A percentile compares a stretch with the other conserved stretches of the same genome.
phyloP scores from a whole-genome alignment of 2,797 vertebrate genomes.

The Numenius phaeopus region DNA sequence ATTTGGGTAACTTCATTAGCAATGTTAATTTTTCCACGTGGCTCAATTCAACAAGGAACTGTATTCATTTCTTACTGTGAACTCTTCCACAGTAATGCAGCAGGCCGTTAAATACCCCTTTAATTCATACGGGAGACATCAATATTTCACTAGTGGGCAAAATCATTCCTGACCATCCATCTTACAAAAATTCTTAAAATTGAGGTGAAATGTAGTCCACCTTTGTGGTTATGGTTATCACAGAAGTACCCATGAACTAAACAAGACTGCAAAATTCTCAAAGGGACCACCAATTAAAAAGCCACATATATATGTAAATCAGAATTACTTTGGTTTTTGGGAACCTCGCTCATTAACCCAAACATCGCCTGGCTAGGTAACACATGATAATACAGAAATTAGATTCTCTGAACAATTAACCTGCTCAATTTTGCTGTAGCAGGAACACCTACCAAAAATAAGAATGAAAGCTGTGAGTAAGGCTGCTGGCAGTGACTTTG shows the following conservation, averaged over 20 bases:
- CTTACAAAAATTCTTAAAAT: neutral
- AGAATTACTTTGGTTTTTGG: neutral
- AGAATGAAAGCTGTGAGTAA: conserved; percentile 88
- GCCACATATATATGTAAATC: neutral
- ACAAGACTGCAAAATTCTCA: neutral
- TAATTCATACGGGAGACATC: neutral
- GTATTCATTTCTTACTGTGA: neutral
- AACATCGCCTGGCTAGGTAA: neutral
- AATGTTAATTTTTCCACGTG: neutral
- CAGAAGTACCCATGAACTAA: neutral
- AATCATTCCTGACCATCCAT: neutral
- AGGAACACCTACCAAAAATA: conserved; percentile 89
- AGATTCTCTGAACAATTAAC: neutral
- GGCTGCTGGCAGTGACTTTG: conserved; percentile 87
- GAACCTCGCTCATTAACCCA: neutral
- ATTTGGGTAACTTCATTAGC: neutral
- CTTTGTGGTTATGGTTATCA: neutral
- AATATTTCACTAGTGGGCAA: neutral
- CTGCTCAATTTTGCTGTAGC: neutral
- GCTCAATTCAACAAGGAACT: neutral
- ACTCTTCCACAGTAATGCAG: neutral
- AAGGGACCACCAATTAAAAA: neutral
- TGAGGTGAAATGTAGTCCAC: neutral
- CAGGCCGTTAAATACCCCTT: neutral
- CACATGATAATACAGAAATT: neutral